Conservation (phyloP, 2,888 invertebrate genomes). For the Gryllus longicercus region DNA sequence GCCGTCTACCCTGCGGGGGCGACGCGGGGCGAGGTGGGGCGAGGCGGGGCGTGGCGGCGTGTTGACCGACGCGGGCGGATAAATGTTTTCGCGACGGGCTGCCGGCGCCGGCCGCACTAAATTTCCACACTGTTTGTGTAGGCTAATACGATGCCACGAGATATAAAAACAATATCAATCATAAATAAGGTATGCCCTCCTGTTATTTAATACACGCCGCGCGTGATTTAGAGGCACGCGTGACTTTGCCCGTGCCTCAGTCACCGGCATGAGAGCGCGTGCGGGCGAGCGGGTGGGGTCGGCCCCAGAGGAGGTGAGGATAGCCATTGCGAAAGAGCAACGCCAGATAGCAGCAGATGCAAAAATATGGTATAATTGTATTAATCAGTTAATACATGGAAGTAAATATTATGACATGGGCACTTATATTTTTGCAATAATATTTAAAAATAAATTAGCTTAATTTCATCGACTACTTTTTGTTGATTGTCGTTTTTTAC, state of each 20-base stretch:
- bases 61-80: too few relatives aligned
- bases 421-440: not conserved
- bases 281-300: not conserved
- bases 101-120: not conserved
- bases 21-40: too few relatives aligned
- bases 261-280: not conserved
- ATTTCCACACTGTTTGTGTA: conserved; percentile 1
- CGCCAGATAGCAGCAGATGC: not conserved
- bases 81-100: too few relatives aligned
- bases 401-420: not conserved
- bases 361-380: not conserved
- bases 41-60: too few relatives aligned
- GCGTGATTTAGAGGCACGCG: not conserved
- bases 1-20: too few relatives aligned
- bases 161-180: conserved; percentile 17
- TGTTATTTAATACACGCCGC: conserved; percentile 17
- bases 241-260: not conserved
- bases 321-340: not conserved
- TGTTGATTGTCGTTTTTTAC: too few relatives aligned
- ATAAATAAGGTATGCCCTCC: conserved; percentile 17
- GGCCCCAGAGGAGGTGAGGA: not conserved
- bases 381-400: not conserved
- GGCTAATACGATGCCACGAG: conserved; percentile 17
- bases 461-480: too few relatives aligned
- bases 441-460: not conserved